Evolutionary conservation across 2,113 vertebrate genomes (phyloP), one percentile per base, ranked within the genome.

Genomic region (Irena cyanogastra): DNA sequence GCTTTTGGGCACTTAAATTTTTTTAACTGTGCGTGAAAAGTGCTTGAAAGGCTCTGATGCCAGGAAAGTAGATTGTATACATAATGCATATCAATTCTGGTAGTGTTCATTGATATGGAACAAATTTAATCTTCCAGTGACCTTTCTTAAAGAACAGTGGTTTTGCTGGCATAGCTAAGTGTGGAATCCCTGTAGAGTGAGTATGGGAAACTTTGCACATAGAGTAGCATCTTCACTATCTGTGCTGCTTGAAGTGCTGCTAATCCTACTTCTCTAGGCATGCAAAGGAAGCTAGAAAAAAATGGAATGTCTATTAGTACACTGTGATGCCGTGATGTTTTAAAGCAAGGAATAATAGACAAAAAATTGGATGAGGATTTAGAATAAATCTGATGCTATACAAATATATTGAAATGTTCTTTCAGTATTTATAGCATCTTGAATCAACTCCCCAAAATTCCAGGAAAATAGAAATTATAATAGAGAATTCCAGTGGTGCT

Each of bases 51-150:
- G 56, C 60, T 88, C 70, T 91, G 60, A 83, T 95, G 87, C 60
- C 71, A 39, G 84, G 84, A 83, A 95, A 97, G 89, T 86, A 90
- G 85, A 87, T 86, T 74, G 57, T 90, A 94, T 97, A 92, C 85
- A 95, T 96, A 97, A 96, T 95, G 92, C 70, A 93, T 94, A 78
- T 87, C 20, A 44, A 24, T 88, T 93, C 84, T 90, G 95, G 90
- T 94, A 79, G 42, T 44, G 60, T 89, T 96, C 95, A 83, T 90
- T 78, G 87, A 81, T 93, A 66, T 76, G 80, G 77, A 96, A 95
- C 83, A 91, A 80, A 96, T 97, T 94, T 91, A 79, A 96, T 94
- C 93, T 97, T 95, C 83, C 80, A 82, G 44, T 91, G 93, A 94
- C 95, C 89, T 91, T 96, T 96, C 83, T 78, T 93, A 80, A 82